Evolutionary conservation across 2,797 vertebrate species (phyloP), one percentile per base, ranked within the genome.

Genomic region (Salarias fasciatus): DNA sequence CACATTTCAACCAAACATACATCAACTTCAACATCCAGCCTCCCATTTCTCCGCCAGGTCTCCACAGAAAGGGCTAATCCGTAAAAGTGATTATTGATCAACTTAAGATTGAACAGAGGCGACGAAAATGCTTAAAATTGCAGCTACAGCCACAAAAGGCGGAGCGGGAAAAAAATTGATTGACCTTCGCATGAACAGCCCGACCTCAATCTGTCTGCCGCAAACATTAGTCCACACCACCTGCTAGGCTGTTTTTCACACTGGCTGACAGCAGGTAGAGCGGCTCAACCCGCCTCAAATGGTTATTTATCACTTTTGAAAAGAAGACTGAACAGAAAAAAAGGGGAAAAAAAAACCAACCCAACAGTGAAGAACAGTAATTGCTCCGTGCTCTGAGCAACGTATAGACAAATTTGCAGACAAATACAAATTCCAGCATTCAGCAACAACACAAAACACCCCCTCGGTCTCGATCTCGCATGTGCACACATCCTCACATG

Each of bases 121-220:
- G 29, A 49, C 63, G 49, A 64, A 81, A 62, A 55, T 15, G 47
- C 51, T 55, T 48, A 15, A 52, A 59, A 37, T 56, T 43, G 18
- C 24, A 18, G 24, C 49, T 36, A n/a, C 6, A 5, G 31, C 57
- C 14, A 15, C 0, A 1, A 12, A n/a, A 54, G 33, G 14, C 15
- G 28, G 62, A 62, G 52, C 37, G 47, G 45, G 59, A 15, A 1
- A n/a, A 15, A 1, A n/a, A 53, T 55, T 2, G 4, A 46, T 28
- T 66, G 73, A 76, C 66, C 67, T 74, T 57, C 33, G 4, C n/a
- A 24, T 44, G 36, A 69, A 70, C 50, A 61, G 51, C 59, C 18
- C 41, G 59, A 64, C 18, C 49, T 13, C 53, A 64, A 79, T 76
- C 61, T 76, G 50, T 64, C 37, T 11, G 49, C 55, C 51, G 41